Evolutionary conservation across 2,888 invertebrate species (phyloP), one percentile per base, ranked within the genome.

Genomic region (Calephelis perditalis): DNA sequence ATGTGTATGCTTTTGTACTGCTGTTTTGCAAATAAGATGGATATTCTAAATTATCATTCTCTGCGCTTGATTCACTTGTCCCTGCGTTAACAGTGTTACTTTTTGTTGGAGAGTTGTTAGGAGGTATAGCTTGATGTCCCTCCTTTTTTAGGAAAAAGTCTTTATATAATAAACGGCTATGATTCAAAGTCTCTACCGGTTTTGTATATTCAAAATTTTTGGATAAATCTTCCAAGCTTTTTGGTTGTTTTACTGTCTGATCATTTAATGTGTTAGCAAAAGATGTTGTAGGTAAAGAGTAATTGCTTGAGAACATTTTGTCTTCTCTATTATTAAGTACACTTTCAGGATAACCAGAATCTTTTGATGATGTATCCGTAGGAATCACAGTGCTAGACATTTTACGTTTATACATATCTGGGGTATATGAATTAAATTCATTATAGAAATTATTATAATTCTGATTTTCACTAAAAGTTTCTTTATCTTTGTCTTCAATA

Each of bases 1-100:
- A 90, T 6, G 91, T 91, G 62, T 91, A 91, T 0, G 87, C 85
- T 78, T 90, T 91, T 37, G 85, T 86, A 45, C 79, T 80, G 67
- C 87, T 91, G 64, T 90, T 86, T 3, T 78, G 75, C 65, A 91
- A 77, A 71, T 91, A 91, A 3, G 82, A 70, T 11, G 91, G 91
- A 69, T 91, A 91, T 61, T 86, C 82, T 57, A 75, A 67, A 66
- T 77, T 77, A 11, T 74, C 70, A 52, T 72, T 72, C 40, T 77
- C 77, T 36, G 65, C 55, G 59, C 65, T 46, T 60, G 62, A 26
- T 66, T 83, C 81, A 65, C 69, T 79, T 10, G 71, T 67, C 2
- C 67, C 70, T 9, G 75, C 67, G 61, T 71, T 73, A 55, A 64
- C 63, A 11, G 68, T 62, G 11, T 77, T 70, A 56, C 46, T 69